These are phyloP conservation scores for Etheostoma cragini DNA, from an alignment of 2,113 vertebrate genomes.

Conservation along the genomic window DNA sequence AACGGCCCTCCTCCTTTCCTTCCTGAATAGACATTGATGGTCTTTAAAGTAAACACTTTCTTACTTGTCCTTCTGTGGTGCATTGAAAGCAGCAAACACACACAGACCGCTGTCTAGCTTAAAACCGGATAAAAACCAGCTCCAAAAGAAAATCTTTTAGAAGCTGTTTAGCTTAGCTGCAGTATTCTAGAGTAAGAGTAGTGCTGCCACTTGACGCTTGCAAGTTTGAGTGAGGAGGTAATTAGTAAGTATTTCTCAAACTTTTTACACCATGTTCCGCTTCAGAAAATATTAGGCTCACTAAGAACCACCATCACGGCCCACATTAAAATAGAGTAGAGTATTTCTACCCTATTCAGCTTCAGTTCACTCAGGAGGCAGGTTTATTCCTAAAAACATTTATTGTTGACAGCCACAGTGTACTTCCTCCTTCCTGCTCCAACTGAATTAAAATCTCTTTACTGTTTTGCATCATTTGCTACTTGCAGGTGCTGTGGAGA, in stretches of 20 bases:
- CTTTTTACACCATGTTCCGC: too few species aligned
- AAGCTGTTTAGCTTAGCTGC: neutral
- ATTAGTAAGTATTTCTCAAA: neutral
- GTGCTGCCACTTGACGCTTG: neutral
- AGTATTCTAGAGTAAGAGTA: neutral
- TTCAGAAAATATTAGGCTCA: too few species aligned
- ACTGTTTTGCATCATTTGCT: too few species aligned
- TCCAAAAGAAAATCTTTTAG: neutral
- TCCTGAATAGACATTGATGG: constrained; percentile 9
- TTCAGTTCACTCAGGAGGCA: too few species aligned
- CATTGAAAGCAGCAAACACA: neutral
- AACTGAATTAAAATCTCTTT: too few species aligned
- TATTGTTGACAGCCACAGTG: too few species aligned
- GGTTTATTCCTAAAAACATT: too few species aligned
- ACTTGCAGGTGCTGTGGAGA: too few species aligned
- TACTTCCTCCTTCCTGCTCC: too few species aligned
- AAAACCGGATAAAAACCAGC: neutral
- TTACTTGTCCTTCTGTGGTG: neutral
- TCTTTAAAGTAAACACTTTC: neutral
- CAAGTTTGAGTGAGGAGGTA: neutral
- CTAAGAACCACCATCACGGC: too few species aligned
- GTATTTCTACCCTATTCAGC: too few species aligned
- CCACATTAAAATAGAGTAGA: too few species aligned
- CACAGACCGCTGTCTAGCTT: neutral
- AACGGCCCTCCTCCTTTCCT: constrained; percentile 41